Base-by-base conservation (phyloP, 2,888 invertebrate genomes). In the Caenorhabditis drosophilae region DNA sequence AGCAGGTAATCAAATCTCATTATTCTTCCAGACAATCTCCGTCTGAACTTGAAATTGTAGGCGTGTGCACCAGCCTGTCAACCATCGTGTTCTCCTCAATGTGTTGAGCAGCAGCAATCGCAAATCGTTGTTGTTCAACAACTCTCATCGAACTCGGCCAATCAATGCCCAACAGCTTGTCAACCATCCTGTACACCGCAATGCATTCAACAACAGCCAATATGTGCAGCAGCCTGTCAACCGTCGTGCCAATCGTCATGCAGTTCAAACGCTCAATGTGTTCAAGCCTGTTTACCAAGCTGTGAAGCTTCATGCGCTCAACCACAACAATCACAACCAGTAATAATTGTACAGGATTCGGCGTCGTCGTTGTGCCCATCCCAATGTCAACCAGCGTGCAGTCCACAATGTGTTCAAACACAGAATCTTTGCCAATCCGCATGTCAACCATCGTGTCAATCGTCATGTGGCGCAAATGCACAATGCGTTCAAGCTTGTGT, bases 401-500 rank as follows among this genome's bases (percentile, higher is more conserved):
- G 68, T 31, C 73, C 71, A 31, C 70, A 67, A 47, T 78, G 78
- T 40, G 50, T 64, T 12, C 76, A 78, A 53, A 77, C 78, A 40
- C 75, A 77, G 54, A 73, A 70, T 23, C 67, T 78, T 55, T 76
- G 76, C 31, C 67, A 63, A 20, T 71, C 74, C 34, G 76, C 76
- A 36, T 76, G 76, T 42, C 74, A 76, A 47, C 76, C 72, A 25
- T 67, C 67, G 11, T 72, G 67, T 49, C 67, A 79, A 57, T 75
- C 72, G 4, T 64, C 71, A 11, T 80, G 80, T 66, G 66, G 63
- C 46, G 64, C 69, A 27, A 80, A 78, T 49, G 73, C 76, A 15
- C 75, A 76, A 54, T 80, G 80, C 56, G 73, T 78, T 12, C 77
- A 74, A 60, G 67, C 76, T 9, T 79, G 79, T 51, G 66, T 80